phyloP scores from a whole-genome alignment of 2,797 vertebrate genomes.

The Lates japonicus region DNA sequence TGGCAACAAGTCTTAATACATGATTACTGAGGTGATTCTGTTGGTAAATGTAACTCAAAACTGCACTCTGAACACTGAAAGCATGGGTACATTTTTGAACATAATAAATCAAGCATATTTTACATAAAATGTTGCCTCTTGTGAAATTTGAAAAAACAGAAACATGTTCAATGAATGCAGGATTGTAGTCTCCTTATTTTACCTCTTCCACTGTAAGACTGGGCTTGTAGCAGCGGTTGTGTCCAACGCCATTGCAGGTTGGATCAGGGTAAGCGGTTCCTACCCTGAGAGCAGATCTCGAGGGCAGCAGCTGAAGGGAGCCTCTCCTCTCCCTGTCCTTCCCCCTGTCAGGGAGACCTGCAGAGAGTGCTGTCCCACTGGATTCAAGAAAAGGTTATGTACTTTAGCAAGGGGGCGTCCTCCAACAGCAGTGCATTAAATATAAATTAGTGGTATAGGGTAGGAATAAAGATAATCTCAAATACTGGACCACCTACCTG shows the following conservation, averaged over 20 bases:
- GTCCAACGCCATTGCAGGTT: conserved; percentile 54
- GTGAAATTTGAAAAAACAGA: background rate
- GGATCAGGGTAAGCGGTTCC: conserved; percentile 59
- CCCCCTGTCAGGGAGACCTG: conserved; percentile 70
- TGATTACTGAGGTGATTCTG: background rate
- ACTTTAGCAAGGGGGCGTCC: background rate
- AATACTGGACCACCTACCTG: conserved; percentile 70
- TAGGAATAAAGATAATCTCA: background rate
- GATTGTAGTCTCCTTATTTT: background rate
- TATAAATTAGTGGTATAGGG: background rate
- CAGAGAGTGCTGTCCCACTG: conserved; percentile 63
- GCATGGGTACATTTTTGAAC: background rate
- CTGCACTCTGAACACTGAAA: background rate
- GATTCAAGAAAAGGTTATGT: conserved; percentile 19
- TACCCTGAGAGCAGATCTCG: conserved; percentile 66
- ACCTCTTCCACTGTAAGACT: conserved; percentile 88
- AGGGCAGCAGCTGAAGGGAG: conserved; percentile 82
- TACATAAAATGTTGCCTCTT: background rate
- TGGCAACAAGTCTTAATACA: background rate
- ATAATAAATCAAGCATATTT: background rate
- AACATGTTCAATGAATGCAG: background rate
- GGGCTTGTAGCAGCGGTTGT: conserved; percentile 80
- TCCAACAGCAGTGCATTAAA: background rate
- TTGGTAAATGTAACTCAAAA: background rate
- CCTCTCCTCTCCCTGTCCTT: conserved; percentile 76